Evolutionary conservation across 2,888 invertebrate genomes (phyloP), one percentile per base, ranked within the genome.

Genomic region (Drosophila cyrtoloma): DNA sequence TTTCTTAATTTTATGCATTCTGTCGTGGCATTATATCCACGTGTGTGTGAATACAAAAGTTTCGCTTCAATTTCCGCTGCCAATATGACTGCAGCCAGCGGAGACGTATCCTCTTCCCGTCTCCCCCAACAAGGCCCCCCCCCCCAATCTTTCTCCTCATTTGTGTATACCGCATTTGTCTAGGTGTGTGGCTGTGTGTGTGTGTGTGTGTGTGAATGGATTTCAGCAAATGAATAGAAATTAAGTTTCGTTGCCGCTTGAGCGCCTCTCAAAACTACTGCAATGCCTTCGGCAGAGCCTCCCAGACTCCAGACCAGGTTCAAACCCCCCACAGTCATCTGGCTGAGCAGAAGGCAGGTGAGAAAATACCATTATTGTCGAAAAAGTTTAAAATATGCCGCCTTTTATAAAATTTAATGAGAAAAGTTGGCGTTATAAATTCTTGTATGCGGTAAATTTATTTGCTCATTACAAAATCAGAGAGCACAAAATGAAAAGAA

Each of bases 311-410:
- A 35, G n/a, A n/a, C n/a, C n/a, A n/a, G n/a, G 14, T 19, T 16
- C 5, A 1, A 47, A 14, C 22, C 64, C n/a, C 9, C 14, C 26
- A 33, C n/a, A 3, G 28, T 37, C 52, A 10, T 30, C 32, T 19
- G 37, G n/a, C 14, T 50, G 47, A 47, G n/a, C 26, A 58, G 32
- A 28, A 58, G 67, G 65, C 83, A 89, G 90, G 88, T 88, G 84
- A 86, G 90, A 86, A 86, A 90, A 86, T 86, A 71, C 70, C 84
- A 79, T 89, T 86, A 90, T 86, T 86, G 89, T 84, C 84, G 86
- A 89, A 87, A 89, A 87, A 87, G 91, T 89, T 87, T 90, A 87
- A 87, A 87, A 87, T 87, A 87, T 87, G 90, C 87, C 87, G 82
- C 79, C 84, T 86, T 90, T 88, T 90, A 89, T 86, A 84, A 90